Conservation (phyloP, 2,888 invertebrate genomes). For the Sthenelais limicola region DNA sequence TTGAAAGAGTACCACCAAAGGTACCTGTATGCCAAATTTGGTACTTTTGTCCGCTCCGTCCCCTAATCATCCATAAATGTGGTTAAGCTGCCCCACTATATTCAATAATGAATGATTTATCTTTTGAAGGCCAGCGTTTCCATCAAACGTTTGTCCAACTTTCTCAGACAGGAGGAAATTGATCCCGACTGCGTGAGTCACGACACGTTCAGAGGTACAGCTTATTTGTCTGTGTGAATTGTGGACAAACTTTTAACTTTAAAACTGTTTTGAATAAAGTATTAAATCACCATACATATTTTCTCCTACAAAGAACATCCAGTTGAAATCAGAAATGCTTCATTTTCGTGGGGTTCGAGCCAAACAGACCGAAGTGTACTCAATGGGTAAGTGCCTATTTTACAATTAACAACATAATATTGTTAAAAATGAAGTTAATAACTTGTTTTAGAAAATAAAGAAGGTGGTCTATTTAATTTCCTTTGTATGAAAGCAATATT, state of each 20-base stretch:
- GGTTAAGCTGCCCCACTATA: too few species aligned
- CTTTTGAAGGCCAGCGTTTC: slow-evolving; percentile 62
- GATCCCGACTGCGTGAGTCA: slow-evolving; percentile 55
- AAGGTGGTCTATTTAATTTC: too few species aligned
- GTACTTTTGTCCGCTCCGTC: too few species aligned
- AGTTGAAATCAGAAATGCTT: slow-evolving; percentile 59
- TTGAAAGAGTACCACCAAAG: too few species aligned
- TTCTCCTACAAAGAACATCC: slow-evolving; percentile 55
- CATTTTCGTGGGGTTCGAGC: slow-evolving; percentile 65
- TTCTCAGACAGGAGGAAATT: slow-evolving; percentile 62
- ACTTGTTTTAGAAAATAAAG: too few species aligned
- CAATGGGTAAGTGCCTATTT: not conserved
- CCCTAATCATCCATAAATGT: too few species aligned
- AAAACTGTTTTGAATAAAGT: not conserved
- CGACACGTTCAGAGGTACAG: slow-evolving; percentile 39
- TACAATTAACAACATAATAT: too few species aligned
- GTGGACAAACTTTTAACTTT: not conserved
- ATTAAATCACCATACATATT: not conserved
- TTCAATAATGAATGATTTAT: too few species aligned
- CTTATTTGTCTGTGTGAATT: not conserved
- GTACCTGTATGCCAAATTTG: too few species aligned
- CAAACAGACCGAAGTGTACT: slow-evolving; percentile 8
- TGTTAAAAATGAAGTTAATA: too few species aligned
- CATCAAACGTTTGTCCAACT: slow-evolving; percentile 63
- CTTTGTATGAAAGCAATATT: too few species aligned